Base-by-base conservation (phyloP, 1,140 invertebrate species). In the Drosophila ironensis region DNA sequence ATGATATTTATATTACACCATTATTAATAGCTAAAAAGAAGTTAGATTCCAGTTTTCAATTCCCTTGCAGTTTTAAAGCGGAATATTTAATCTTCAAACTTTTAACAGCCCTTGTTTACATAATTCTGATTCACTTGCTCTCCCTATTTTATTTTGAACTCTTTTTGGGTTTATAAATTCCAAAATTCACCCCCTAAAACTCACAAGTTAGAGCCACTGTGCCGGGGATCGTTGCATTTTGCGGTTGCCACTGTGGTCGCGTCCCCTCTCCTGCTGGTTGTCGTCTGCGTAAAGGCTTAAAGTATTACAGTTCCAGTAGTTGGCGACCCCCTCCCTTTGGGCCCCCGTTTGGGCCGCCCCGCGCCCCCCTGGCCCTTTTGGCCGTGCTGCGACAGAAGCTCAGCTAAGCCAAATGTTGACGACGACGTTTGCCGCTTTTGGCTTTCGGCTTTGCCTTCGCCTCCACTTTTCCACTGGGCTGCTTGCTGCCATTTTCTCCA, bases 321-420 rank as follows among this genome's bases (percentile, higher is more conserved):
- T 66, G 16, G 16, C 56, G 8, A 11, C 14, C 14, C 35, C 35
- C 9, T 33, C 4, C 25, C 22, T 22, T 4, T 20, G 1, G 9
- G 12, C 11, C 28, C 33, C 12, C 12, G 4, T 17, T n/a, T n/a
- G n/a, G n/a, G n/a, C n/a, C n/a, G 12, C 16, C 19, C 12, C 17
- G 7, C 17, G 11, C 8, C 25, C 25, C 19, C 8, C 14, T 7
- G 12, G 5, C 5, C 2, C 33, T 14, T 35, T 14, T 37, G 17
- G 30, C 30, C 30, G 12, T 17, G 17, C 51, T 47, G 25, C 45
- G 53, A 52, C 56, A 42, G 56, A 57, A 60, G 57, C 56, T 57
- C 56, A 70, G 74, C 73, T 84, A 84, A 84, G 78, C 78, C 80
- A 70, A 84, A 82, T 82, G 78, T 84, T 82, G 78, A 84, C 80